Evolutionary conservation across 2,888 invertebrate species (phyloP).

Genomic region (Timema podura): DNA sequence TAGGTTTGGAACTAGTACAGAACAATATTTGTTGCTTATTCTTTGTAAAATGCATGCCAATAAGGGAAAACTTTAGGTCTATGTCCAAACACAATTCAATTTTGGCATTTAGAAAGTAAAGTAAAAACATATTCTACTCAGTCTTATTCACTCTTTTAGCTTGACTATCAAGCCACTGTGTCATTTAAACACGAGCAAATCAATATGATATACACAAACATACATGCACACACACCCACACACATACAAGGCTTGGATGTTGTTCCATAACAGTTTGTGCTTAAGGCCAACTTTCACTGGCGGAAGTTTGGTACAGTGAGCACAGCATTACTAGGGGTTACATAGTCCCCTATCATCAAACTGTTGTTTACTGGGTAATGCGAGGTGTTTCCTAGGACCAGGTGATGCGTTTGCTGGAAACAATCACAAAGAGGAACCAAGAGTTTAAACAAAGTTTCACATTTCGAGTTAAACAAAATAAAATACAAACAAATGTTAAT

Average conservation of each 20-base stretch:
- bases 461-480: too few species aligned
- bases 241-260: not conserved
- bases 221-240: not conserved
- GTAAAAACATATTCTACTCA: conserved; percentile 21
- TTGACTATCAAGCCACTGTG: conserved; percentile 11
- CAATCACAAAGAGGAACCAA: too few species aligned
- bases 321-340: conserved; percentile 55
- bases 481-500: too few species aligned
- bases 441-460: too few species aligned
- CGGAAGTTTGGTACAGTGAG: conserved; percentile 31
- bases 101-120: not conserved
- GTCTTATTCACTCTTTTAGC: conserved; percentile 20
- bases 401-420: conserved; percentile 31
- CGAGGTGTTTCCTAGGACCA: conserved; percentile 54
- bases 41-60: too few species aligned
- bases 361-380: conserved; percentile 66
- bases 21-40: too few species aligned
- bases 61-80: too few species aligned
- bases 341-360: conserved; percentile 73
- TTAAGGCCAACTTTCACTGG: conserved; percentile 19
- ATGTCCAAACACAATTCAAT: too few species aligned
- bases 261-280: not conserved
- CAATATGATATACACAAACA: not conserved
- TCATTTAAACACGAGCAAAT: not conserved
- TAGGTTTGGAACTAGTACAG: too few species aligned